These are phyloP conservation scores for Leptosomus discolor DNA, from an alignment of 2,113 vertebrate species.

Conservation along the genomic window DNA sequence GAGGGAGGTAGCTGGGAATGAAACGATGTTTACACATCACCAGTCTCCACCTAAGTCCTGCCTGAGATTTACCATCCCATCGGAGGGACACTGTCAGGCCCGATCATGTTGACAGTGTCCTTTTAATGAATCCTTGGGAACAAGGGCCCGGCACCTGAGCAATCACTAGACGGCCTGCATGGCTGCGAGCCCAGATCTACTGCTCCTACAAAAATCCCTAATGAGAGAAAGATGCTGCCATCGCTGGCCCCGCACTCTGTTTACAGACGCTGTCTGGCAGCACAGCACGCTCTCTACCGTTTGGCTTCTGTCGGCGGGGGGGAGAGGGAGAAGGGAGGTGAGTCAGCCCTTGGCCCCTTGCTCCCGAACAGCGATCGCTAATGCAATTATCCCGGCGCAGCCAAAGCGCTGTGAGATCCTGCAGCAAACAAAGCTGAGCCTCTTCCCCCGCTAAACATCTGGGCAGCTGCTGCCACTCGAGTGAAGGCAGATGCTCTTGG, in stretches of 20 bases:
- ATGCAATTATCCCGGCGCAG: slow-evolving; percentile 48
- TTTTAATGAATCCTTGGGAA: slow-evolving; percentile 36
- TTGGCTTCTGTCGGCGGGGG: slow-evolving; percentile 62
- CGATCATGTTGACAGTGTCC: not conserved
- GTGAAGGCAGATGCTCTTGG: not conserved
- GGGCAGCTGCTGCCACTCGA: slow-evolving; percentile 10
- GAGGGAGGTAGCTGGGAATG: not conserved
- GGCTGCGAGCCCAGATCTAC: slow-evolving; percentile 55
- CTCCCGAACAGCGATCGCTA: slow-evolving; percentile 41
- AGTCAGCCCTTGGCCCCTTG: slow-evolving; percentile 76
- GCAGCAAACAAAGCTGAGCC: slow-evolving; percentile 12
- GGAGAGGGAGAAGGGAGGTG: slow-evolving; percentile 60
- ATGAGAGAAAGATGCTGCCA: slow-evolving; percentile 82
- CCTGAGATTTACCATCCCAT: not conserved
- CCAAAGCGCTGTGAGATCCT: slow-evolving; percentile 1
- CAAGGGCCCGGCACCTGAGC: slow-evolving; percentile 25
- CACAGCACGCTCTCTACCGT: slow-evolving; percentile 73
- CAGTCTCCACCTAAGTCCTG: not conserved
- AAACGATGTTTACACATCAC: not conserved
- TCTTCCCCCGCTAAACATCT: slow-evolving; percentile 1
- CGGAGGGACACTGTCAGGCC: not conserved
- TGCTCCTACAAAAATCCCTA: slow-evolving; percentile 71
- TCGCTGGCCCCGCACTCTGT: slow-evolving; percentile 59
- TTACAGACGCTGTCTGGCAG: slow-evolving; percentile 76
- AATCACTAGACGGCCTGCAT: not conserved